Conservation (phyloP, 2,113 vertebrate species). For the Sialia sialis region DNA sequence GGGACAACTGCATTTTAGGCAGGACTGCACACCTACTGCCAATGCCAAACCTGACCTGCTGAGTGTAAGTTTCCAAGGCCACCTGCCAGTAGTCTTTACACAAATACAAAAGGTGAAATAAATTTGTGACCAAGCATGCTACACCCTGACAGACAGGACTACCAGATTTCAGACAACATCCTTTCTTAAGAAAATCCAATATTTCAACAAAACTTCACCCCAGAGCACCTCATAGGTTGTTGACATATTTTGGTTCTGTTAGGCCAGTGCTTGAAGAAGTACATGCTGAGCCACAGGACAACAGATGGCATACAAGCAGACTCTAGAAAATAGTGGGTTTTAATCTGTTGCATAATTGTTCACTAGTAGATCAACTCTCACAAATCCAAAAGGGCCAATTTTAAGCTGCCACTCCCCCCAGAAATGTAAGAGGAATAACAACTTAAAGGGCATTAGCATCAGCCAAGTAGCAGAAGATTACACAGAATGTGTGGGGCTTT, state of each 20-base stretch:
- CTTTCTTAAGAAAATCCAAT: neutral
- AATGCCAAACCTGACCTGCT: neutral
- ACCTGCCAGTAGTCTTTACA: neutral
- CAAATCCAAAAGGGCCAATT: conserved; percentile 1
- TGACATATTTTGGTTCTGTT: neutral
- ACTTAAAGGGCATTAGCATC: conserved; percentile 8
- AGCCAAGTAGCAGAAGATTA: neutral
- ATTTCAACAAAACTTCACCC: neutral
- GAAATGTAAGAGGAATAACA: conserved; percentile 20
- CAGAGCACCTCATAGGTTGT: neutral
- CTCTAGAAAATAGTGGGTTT: neutral
- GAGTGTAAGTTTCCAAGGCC: neutral
- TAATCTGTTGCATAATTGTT: conserved; percentile 16
- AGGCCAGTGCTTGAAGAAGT: neutral
- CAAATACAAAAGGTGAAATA: neutral
- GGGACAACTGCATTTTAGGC: neutral
- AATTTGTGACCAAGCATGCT: neutral
- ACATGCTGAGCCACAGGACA: neutral
- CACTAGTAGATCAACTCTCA: neutral
- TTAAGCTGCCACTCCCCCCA: neutral
- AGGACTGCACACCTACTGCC: neutral
- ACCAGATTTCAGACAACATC: neutral
- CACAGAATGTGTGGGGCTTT: neutral
- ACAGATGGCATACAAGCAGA: conserved; percentile 23
- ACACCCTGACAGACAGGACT: neutral